phyloP scores from a whole-genome alignment of 2,113 vertebrate genomes.

The Phrynosoma platyrhinos region DNA sequence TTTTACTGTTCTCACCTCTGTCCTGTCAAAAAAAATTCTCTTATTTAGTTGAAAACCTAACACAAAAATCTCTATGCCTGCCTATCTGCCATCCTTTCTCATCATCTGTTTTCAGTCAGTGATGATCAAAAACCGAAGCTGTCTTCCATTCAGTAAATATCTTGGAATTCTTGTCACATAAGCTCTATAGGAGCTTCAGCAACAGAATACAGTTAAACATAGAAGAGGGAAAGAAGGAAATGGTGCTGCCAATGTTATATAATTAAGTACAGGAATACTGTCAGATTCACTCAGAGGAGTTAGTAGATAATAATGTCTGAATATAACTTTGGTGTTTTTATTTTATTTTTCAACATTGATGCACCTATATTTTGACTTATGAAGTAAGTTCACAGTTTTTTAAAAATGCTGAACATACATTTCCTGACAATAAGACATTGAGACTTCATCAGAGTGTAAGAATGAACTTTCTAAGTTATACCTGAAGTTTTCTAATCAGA shows the following conservation, averaged over 20 bases:
- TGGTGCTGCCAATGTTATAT: not conserved
- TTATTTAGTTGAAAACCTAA: not conserved
- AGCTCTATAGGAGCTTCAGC: not conserved
- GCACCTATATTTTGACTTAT: not conserved
- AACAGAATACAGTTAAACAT: not conserved
- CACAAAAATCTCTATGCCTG: not conserved
- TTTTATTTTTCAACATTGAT: not conserved
- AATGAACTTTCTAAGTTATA: not conserved
- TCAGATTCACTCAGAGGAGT: not conserved
- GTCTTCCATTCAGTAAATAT: not conserved
- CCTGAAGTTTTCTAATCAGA: not conserved
- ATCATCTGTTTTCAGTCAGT: constrained; percentile 4
- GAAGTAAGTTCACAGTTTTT: not conserved
- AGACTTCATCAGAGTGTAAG: not conserved
- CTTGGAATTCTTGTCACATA: not conserved
- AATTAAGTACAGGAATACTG: not conserved
- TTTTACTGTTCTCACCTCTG: not conserved
- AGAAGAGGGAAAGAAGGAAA: not conserved
- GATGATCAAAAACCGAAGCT: not conserved
- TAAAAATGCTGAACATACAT: not conserved
- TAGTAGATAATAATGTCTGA: constrained; percentile 11
- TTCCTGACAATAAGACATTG: not conserved
- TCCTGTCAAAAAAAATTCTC: not conserved
- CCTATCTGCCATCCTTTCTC: not conserved
- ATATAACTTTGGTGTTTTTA: not conserved